These are phyloP conservation scores for Drosophila prosaltans DNA, from an alignment of 1,140 invertebrate genomes.

Conservation along the genomic window DNA sequence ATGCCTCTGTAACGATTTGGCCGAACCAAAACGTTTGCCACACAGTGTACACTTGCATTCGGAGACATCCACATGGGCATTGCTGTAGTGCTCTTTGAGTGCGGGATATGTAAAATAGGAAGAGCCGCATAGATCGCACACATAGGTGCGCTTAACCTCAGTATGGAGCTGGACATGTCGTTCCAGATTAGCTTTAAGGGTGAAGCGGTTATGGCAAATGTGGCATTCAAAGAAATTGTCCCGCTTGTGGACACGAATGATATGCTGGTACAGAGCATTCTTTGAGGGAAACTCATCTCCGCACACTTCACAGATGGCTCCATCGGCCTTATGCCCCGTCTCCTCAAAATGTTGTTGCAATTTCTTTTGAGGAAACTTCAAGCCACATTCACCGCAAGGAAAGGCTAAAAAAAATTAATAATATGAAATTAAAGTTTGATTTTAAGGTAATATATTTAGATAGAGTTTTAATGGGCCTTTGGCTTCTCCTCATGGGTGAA, in stretches of 20 bases:
- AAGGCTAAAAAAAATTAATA: conserved; percentile 50
- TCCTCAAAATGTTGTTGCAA: conserved; percentile 80
- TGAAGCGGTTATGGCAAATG: conserved; percentile 83
- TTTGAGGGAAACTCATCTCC: conserved; percentile 76
- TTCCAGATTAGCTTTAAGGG: conserved; percentile 80
- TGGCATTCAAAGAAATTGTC: conserved; percentile 83
- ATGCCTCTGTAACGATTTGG: conserved; percentile 87
- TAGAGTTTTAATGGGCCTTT: not conserved
- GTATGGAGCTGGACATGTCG: conserved; percentile 82
- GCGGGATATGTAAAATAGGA: conserved; percentile 83
- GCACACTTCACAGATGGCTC: conserved; percentile 81
- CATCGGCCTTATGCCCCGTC: conserved; percentile 78
- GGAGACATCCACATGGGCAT: conserved; percentile 77
- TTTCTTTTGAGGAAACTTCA: conserved; percentile 77
- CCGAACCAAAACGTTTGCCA: conserved; percentile 77
- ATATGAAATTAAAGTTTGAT: too few relatives aligned
- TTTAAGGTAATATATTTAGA: not conserved
- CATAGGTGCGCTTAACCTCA: conserved; percentile 80
- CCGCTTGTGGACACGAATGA: conserved; percentile 77
- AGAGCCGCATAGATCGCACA: conserved; percentile 81
- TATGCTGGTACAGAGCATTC: conserved; percentile 79
- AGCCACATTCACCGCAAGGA: conserved; percentile 77
- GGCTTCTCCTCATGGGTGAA: conserved; percentile 54
- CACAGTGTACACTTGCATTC: conserved; percentile 80
- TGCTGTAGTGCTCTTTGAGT: conserved; percentile 81